Base-by-base conservation (phyloP, 1,140 invertebrate species). In the Zaprionus ghesquierei region DNA sequence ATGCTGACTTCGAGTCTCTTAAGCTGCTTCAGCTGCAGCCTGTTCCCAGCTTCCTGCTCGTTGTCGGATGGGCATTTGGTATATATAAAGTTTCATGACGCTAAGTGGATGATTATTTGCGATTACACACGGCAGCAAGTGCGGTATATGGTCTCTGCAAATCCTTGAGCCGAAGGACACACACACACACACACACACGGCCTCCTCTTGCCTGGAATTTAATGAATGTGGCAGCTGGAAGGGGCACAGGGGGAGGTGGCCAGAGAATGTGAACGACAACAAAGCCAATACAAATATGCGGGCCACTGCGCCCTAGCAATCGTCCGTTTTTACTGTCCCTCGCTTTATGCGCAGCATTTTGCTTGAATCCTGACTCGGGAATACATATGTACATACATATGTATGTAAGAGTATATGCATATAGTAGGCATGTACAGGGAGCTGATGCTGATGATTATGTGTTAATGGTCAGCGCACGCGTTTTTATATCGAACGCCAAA, bases 31-130 rank as follows among this genome's bases (percentile, higher is more conserved):
- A 46, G 41, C 41, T 46, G 33, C 58, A 58, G 56, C 20, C 63
- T 15, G 49, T 51, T 64, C 23, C 22, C n/a, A n/a, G n/a, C 44
- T 38, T 38, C n/a, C 35, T 38, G 35, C 5, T 6, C 0, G 5
- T 38, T 13, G 5, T 61, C 49, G 44, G 55, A 56, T 71, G 50
- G 62, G 49, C 46, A 50, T 82, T 75, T 77, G 82, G 69, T 85
- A 89, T 87, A 89, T 87, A 80, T 87, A 80, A 87, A 84, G 84
- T 87, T 89, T 89, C 84, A 89, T 74, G 79, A 84, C 77, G 69
- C 75, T 87, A 87, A 87, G 84, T 87, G 84, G 84, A 89, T 89
- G 84, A 87, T 87, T 87, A 87, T 89, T 87, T 87, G 84, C 84
- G 82, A 87, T 87, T 89, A 89, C 84, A 84, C 65, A 89, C 65